phyloP scores from a whole-genome alignment of 1,140 invertebrate genomes.

The Pseudomyrmex flavicornis region DNA sequence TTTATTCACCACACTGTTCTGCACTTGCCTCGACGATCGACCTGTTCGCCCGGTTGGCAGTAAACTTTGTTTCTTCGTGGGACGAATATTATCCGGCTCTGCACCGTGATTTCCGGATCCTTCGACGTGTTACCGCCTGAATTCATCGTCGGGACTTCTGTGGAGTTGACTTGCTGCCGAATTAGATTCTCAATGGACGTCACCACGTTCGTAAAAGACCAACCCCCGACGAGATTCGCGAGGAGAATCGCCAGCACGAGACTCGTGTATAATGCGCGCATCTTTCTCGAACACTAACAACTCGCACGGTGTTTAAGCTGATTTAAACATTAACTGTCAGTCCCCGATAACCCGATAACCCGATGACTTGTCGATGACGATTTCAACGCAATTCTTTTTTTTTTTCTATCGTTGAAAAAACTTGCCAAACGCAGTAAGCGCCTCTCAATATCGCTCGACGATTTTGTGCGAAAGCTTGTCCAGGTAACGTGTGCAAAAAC shows the following conservation, averaged over 20 bases:
- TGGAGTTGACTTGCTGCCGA: neutral
- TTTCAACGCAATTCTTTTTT: neutral
- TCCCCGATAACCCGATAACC: constrained; percentile 24
- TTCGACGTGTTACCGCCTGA: neutral
- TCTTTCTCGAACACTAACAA: constrained; percentile 18
- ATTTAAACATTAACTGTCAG: constrained; percentile 8
- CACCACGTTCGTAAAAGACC: constrained; percentile 66
- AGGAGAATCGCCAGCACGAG: constrained; percentile 53
- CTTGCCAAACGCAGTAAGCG: neutral
- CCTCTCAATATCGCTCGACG: no score
- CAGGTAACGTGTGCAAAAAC: no score
- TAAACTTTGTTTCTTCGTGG: constrained; percentile 63
- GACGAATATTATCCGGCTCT: constrained; percentile 71
- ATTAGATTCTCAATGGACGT: constrained; percentile 28
- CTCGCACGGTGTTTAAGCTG: neutral
- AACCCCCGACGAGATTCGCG: constrained; percentile 15
- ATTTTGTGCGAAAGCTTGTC: neutral
- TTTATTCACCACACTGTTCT: constrained; percentile 73
- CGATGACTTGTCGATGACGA: constrained; percentile 3
- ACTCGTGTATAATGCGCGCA: constrained; percentile 46
- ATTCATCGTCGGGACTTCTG: neutral
- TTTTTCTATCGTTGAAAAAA: constrained; percentile 1
- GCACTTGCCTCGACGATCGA: constrained; percentile 76
- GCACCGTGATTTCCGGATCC: neutral
- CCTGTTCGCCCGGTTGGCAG: constrained; percentile 71